Evolutionary conservation across 2,113 vertebrate species (phyloP), one percentile per base, ranked within the genome.

Genomic region (Oceanodroma tethys): DNA sequence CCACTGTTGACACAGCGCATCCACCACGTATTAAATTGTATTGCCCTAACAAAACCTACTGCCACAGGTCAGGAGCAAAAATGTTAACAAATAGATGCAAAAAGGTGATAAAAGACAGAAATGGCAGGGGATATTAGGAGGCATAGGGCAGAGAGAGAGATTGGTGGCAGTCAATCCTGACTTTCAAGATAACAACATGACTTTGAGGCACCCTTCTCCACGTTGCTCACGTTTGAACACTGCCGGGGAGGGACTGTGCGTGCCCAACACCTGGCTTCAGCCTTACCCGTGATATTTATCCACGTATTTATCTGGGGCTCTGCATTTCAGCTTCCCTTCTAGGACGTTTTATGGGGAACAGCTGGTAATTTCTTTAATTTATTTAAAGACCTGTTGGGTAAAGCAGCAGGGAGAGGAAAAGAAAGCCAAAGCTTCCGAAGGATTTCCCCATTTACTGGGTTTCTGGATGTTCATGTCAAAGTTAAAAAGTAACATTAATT

Each of bases 401-500:
- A 82, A 67, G 58, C 73, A 71, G n/a, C 30, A 81, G 40, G 9
- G 32, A 88, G 34, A 88, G 20, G 40, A 42, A 82, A 87, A 85
- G 40, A 53, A 81, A 94, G 32, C 23, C 25, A 26, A 67, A 73
- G 68, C 59, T 93, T 81, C 58, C 4, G 1, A 59, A 94, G 47
- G 43, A 48, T 87, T 70, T 78, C 22, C 66, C 55, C 11, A 5
- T 68, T 84, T 93, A 20, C 42, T 42, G 14, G 74, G 82, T 72
- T 93, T 59, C 86, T 89, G 84, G 70, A 74, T 91, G 71, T 73
- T 95, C 81, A 6, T 42, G 84, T 82, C 84, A 66, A 90, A 91
- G 83, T 87, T 93, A 48, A 81, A 95, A 96, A 95, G 70, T 62
- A 92, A 63, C 84, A 40, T 87, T 95, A 97, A 97, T 96, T 96